Evolutionary conservation across 2,113 vertebrate genomes (phyloP).

Genomic region (Campylomormyrus tamandua): DNA sequence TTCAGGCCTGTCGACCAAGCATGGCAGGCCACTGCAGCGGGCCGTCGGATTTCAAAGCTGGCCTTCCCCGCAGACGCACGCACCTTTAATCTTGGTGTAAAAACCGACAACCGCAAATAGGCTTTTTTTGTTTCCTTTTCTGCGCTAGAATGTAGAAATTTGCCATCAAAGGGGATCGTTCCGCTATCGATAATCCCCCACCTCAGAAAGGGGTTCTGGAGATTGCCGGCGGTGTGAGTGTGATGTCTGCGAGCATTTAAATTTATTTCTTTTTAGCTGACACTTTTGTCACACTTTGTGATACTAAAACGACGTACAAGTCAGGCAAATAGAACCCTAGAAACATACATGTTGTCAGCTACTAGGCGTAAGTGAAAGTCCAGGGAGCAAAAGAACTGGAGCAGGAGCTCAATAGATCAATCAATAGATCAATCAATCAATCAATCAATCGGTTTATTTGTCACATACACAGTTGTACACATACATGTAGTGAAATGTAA

Average conservation of each 20-base stretch:
- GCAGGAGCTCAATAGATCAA: neutral
- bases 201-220: neutral
- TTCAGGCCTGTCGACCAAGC: neutral
- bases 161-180: neutral
- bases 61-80: neutral
- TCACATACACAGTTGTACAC: too few species aligned
- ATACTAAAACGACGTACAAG: neutral
- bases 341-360: neutral
- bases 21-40: neutral
- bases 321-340: neutral
- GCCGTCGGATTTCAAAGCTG: neutral
- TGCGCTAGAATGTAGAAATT: neutral
- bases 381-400: neutral
- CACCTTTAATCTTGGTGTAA: constrained; percentile 1
- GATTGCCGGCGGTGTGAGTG: neutral
- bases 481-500: too few species aligned
- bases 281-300: neutral
- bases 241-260: neutral
- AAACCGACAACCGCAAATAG: neutral
- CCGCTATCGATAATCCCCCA: neutral
- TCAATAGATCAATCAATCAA: too few species aligned
- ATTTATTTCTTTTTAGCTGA: neutral
- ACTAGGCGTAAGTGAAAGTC: neutral
- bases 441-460: too few species aligned
- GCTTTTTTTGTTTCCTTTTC: neutral